Base-by-base conservation (phyloP, 2,113 vertebrate genomes). In the Pheucticus melanocephalus region DNA sequence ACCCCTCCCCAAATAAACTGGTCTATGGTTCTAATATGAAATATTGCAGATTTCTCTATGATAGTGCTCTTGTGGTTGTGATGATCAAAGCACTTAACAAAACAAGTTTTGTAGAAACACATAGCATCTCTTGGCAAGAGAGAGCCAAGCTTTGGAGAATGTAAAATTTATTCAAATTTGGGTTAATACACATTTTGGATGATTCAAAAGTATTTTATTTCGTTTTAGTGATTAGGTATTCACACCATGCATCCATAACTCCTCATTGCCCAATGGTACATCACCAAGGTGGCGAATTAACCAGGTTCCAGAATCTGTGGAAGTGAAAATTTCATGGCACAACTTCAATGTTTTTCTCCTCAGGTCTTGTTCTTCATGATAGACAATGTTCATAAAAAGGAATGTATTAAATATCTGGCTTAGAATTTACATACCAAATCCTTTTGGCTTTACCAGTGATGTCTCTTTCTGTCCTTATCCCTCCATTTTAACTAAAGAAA, bases 201-300 rank as follows among this genome's bases (percentile, higher is more conserved):
- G 5, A 64, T 40, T 69, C 0, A 0, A 33, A 5, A 35, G 6
- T 28, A 64, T 35, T 76, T 77, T 59, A 45, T 40, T 70, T 50
- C 6, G 0, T 59, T 94, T 60, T 79, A 22, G 15, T 42, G 15
- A 30, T 82, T 75, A 40, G 17, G 21, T 37, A 54, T 31, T 80
- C 1, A 0, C 10, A 21, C 45, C 16, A 1, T 6, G 28, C 24
- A 16, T 47, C 11, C 11, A 22, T 44, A 71, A 9, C 15, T 42
- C 18, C 35, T 48, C 20, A 48, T 12, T 82, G 11, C 20, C 31
- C 19, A 83, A 12, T 0, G 0, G 3, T 39, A 42, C 13, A 11
- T 48, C 44, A 56, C 19, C 18, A 50, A 82, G 19, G 9, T 31
- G 15, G 7, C 45, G 4, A 47, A 61, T 87, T 59, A 57, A 84